Evolutionary conservation across 2,797 vertebrate genomes (phyloP), one percentile per base, ranked within the genome.

Genomic region (Gallinago solitaria): DNA sequence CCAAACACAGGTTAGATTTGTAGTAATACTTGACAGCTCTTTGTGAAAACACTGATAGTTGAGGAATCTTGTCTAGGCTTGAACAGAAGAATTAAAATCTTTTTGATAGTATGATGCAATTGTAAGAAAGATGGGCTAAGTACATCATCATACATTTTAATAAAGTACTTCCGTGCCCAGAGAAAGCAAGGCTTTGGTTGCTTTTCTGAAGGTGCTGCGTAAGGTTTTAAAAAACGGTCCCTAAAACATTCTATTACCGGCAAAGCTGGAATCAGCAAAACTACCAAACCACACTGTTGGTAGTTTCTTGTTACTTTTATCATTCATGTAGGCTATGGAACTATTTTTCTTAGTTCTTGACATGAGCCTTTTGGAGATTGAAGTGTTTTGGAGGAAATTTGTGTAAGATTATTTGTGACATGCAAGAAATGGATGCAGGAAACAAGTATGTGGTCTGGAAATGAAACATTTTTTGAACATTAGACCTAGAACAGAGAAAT

Each of bases 321-420:
- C 0, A 0, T 79, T 83, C 4, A 0, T 73, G 14, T n/a, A 48
- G 86, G 10, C 57, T 64, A 5, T 71, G 67, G 11, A 19, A 48
- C 12, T 50, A 4, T 60, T 92, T 74, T 77, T 86, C 23, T 32
- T 59, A 2, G 21, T n/a, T 77, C 11, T 47, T 59, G 16, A 71
- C 74, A 23, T 59, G 59, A 73, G 24, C 21, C 91, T 50, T 68
- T 83, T 8, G 47, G 15, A 9, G 69, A 33, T 50, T 37, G 8
- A 48, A 88, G 11, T 67, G 12, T 69, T 93, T 82, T 64, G 39
- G 23, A 60, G 48, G 56, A 82, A 67, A 28, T 20, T 63, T 70
- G 7, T 23, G 5, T 39, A 47, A 64, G 23, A 45, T 61, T 28
- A 23, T 27, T 43, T 56, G 28, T 70, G 39, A 67, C 9, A 3